Evolutionary conservation across 2,797 vertebrate species (phyloP).

Genomic region (Kryptopterus vitreolus): DNA sequence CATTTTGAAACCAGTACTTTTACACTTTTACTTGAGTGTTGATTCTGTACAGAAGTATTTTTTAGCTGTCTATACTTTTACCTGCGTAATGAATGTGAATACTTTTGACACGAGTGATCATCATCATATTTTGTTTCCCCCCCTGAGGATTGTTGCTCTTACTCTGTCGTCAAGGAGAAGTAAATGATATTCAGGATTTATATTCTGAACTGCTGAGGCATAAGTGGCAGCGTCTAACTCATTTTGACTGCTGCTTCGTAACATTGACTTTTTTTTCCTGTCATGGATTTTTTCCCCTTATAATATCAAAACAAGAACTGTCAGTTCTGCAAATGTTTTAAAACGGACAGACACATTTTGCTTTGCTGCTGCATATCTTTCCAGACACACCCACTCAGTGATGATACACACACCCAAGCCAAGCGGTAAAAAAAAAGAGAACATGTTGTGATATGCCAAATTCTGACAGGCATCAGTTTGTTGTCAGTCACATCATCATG

Average conservation of each 20-base stretch:
- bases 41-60: no score
- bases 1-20: no score
- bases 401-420: slow-evolving; percentile 38
- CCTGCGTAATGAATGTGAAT: no score
- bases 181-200: neutral
- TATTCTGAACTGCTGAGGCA: neutral
- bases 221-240: neutral
- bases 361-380: slow-evolving; percentile 39
- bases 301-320: neutral
- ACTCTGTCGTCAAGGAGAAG: neutral
- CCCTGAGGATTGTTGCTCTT: no score
- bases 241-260: neutral
- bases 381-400: slow-evolving; percentile 26
- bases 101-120: no score
- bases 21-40: no score
- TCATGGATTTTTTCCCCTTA: neutral
- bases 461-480: slow-evolving; percentile 37
- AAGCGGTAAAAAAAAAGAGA: slow-evolving; percentile 14
- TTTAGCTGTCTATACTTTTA: no score
- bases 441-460: slow-evolving; percentile 55
- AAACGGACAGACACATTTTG: neutral
- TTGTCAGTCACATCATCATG: slow-evolving; percentile 1
- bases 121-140: no score
- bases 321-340: neutral
- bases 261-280: no score